Conservation (phyloP, 2,888 invertebrate species). For the Mycalesis mineus region DNA sequence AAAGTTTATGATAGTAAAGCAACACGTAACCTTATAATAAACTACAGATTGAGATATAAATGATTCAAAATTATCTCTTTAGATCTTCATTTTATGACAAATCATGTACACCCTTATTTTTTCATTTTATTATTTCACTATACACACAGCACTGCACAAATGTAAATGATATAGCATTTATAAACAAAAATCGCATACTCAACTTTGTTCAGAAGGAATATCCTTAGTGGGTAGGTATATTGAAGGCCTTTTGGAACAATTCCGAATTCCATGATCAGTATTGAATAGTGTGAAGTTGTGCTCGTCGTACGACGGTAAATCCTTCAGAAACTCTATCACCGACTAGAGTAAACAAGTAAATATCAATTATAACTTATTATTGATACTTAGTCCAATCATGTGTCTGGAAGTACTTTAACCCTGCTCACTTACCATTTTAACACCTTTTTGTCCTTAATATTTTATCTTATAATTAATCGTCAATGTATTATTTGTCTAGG, state of each 20-base stretch:
- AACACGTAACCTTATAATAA: too few species aligned
- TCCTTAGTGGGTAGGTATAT: conserved; percentile 96
- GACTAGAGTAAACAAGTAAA: conserved; percentile 79
- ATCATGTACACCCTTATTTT: too few species aligned
- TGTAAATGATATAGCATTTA: background rate
- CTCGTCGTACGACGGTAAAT: conserved; percentile 92
- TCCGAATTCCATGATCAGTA: conserved; percentile 89
- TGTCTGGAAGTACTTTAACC: background rate
- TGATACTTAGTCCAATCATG: background rate
- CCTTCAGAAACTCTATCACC: conserved; percentile 93
- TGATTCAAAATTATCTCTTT: too few species aligned
- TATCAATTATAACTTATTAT: conserved; percentile 15
- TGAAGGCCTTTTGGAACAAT: conserved; percentile 90
- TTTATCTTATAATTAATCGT: background rate
- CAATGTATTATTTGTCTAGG: background rate
- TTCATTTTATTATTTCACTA: too few species aligned
- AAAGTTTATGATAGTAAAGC: too few species aligned
- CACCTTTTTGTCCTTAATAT: conserved; percentile 32
- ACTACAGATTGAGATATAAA: too few species aligned
- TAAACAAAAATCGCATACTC: conserved; percentile 47
- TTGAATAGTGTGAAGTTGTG: conserved; percentile 95
- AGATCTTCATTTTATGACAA: too few species aligned
- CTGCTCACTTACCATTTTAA: conserved; percentile 51
- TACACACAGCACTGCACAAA: background rate
- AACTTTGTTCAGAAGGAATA: conserved; percentile 95